Evolutionary conservation across 2,888 invertebrate genomes (phyloP).

Genomic region (Tiphia femorata): DNA sequence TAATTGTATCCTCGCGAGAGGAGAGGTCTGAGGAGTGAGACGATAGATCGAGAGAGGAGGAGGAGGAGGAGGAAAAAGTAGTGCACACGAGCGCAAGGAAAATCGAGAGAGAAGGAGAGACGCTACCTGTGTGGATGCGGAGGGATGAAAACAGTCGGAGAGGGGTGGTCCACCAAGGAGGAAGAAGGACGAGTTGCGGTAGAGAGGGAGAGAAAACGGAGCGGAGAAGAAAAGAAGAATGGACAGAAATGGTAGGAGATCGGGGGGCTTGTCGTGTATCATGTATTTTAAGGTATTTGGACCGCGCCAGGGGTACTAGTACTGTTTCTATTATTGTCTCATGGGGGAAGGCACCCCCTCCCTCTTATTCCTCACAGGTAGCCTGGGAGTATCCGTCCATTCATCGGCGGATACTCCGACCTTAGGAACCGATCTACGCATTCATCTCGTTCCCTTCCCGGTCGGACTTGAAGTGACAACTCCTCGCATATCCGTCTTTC

Average conservation of each 20-base stretch:
- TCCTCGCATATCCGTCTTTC: slow-evolving; percentile 15
- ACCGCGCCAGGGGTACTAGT: slow-evolving; percentile 49
- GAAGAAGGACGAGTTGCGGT: neutral
- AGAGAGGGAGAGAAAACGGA: slow-evolving; percentile 14
- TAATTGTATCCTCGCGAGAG: slow-evolving; percentile 61
- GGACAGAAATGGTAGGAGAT: no score
- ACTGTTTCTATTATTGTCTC: slow-evolving; percentile 69
- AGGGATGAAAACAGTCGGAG: no score
- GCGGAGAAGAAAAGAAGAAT: slow-evolving; percentile 3
- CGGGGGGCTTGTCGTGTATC: slow-evolving; percentile 37
- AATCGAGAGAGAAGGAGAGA: no score
- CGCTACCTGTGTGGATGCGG: no score
- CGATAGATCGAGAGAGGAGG: slow-evolving; percentile 1
- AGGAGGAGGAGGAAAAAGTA: slow-evolving; percentile 10
- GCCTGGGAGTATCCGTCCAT: slow-evolving; percentile 13
- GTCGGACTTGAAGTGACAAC: slow-evolving; percentile 37
- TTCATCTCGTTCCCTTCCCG: slow-evolving; percentile 17
- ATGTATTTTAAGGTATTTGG: slow-evolving; percentile 58
- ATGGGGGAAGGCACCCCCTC: slow-evolving; percentile 46
- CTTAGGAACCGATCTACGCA: slow-evolving; percentile 29
- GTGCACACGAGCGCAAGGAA: no score
- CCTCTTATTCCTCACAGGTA: neutral
- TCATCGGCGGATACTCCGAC: slow-evolving; percentile 18
- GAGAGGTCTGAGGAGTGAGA: slow-evolving; percentile 8
- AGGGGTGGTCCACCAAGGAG: no score